Percentiles rank a stretch among this genome's conserved stretches.
Evolutionary conservation across 2,113 vertebrate species (phyloP).

Genomic region (Oriolus oriolus): DNA sequence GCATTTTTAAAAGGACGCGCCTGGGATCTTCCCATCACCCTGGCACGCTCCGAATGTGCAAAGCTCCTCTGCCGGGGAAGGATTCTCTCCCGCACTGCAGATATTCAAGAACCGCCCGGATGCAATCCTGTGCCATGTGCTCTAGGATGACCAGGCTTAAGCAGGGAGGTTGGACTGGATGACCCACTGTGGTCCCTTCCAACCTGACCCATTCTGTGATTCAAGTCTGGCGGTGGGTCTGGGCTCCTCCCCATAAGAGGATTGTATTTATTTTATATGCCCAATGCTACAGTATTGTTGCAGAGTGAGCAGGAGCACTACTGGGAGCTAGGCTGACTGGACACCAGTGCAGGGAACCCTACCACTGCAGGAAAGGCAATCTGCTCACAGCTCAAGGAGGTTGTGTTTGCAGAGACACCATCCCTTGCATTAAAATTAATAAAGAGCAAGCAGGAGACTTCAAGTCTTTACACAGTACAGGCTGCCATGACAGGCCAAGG

Average conservation of each 20-base stretch:
- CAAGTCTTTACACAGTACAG: neutral
- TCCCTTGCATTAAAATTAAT: neutral
- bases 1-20: neutral
- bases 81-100: neutral
- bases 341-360: rapidly evolving
- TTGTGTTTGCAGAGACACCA: rapidly evolving
- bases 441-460: neutral
- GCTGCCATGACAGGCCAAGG: no score
- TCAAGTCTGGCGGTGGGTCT: rapidly evolving
- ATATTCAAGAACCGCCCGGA: no score
- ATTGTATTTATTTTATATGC: rapidly evolving
- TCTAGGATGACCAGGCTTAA: neutral
- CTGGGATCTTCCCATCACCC: rapidly evolving
- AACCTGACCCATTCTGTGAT: neutral
- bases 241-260: rapidly evolving
- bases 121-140: neutral
- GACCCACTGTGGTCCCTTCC: neutral
- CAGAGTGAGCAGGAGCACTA: rapidly evolving
- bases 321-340: neutral
- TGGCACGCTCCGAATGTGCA: rapidly evolving
- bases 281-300: rapidly evolving
- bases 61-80: rapidly evolving
- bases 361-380: rapidly evolving
- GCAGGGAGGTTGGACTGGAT: neutral
- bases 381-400: neutral